These are phyloP conservation scores for Triplophysa siluroides DNA, from an alignment of 2,113 vertebrate genomes.

Conservation along the genomic window DNA sequence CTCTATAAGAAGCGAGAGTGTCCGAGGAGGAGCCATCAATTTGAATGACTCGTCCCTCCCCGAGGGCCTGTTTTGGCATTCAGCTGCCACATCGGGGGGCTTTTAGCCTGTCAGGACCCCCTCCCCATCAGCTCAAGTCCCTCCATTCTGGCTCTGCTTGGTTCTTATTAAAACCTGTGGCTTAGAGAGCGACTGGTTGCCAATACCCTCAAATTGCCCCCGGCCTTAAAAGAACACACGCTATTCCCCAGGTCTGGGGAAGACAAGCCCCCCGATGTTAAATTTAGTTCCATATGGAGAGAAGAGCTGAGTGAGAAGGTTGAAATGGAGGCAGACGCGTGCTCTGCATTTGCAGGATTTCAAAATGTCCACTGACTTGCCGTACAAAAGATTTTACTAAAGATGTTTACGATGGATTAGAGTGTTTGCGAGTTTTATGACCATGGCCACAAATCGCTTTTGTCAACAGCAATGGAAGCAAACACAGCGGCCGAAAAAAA, in stretches of 20 bases:
- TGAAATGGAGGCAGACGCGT: neutral
- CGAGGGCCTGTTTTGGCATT: conserved; percentile 83
- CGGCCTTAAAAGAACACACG: conserved; percentile 55
- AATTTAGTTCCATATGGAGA: neutral
- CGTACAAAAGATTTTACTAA: neutral
- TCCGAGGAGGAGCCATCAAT: conserved; percentile 81
- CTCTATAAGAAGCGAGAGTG: conserved; percentile 79
- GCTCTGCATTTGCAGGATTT: too few relatives aligned
- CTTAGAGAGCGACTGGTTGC: conserved; percentile 61
- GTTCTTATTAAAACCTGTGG: conserved; percentile 74
- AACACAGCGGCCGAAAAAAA: conserved; percentile 22
- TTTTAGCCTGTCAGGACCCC: conserved; percentile 69
- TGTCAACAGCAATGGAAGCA: conserved; percentile 21
- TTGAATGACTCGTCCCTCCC: conserved; percentile 78
- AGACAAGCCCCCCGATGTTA: conserved; percentile 46
- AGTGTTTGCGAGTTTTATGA: conserved; percentile 27
- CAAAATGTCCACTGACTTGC: neutral
- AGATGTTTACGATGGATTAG: too few relatives aligned
- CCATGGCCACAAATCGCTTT: conserved; percentile 29
- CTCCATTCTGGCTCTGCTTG: conserved; percentile 46
- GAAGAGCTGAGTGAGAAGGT: neutral
- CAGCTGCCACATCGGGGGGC: conserved; percentile 69
- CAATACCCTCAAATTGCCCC: conserved; percentile 69
- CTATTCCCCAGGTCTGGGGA: conserved; percentile 52
- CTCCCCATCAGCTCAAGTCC: conserved; percentile 49